These are phyloP conservation scores for Pachypeltis micranthus DNA, from an alignment of 1,140 invertebrate genomes.

Conservation along the genomic window DNA sequence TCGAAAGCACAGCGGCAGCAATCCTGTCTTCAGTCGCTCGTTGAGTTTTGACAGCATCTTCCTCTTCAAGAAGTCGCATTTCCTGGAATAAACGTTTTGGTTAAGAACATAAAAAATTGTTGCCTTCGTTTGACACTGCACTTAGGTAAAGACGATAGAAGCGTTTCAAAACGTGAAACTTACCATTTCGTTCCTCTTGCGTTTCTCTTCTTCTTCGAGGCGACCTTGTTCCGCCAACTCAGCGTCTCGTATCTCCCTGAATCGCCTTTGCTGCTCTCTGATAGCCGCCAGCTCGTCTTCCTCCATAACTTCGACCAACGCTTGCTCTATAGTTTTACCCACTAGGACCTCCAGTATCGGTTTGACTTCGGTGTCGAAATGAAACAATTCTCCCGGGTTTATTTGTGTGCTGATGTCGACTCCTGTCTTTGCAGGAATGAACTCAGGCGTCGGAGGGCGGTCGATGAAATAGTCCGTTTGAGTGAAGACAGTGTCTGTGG, in stretches of 20 bases:
- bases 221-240: slow-evolving; percentile 65
- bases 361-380: slow-evolving; percentile 79
- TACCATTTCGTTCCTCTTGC: slow-evolving; percentile 48
- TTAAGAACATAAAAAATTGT: too few species aligned
- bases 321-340: slow-evolving; percentile 76
- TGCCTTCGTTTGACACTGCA: too few species aligned
- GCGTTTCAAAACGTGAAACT: slow-evolving; percentile 2
- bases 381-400: slow-evolving; percentile 74
- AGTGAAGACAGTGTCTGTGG: slow-evolving; percentile 33
- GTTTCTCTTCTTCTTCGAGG: slow-evolving; percentile 56
- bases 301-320: slow-evolving; percentile 67
- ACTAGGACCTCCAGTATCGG: slow-evolving; percentile 77
- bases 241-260: slow-evolving; percentile 60
- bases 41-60: slow-evolving; percentile 42
- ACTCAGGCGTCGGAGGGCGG: slow-evolving; percentile 57
- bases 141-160: too few species aligned
- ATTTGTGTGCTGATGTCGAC: slow-evolving; percentile 74
- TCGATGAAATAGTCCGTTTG: slow-evolving; percentile 81
- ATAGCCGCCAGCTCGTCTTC: slow-evolving; percentile 63
- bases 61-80: slow-evolving; percentile 43
- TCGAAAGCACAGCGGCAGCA: slow-evolving; percentile 65
- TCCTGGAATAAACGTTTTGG: slow-evolving; percentile 34
- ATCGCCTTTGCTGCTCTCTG: slow-evolving; percentile 61
- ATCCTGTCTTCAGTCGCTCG: slow-evolving; percentile 64
- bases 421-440: slow-evolving; percentile 63